These are phyloP conservation scores for Sarcophaga variegata DNA, from an alignment of 2,888 invertebrate genomes.

Conservation along the genomic window DNA sequence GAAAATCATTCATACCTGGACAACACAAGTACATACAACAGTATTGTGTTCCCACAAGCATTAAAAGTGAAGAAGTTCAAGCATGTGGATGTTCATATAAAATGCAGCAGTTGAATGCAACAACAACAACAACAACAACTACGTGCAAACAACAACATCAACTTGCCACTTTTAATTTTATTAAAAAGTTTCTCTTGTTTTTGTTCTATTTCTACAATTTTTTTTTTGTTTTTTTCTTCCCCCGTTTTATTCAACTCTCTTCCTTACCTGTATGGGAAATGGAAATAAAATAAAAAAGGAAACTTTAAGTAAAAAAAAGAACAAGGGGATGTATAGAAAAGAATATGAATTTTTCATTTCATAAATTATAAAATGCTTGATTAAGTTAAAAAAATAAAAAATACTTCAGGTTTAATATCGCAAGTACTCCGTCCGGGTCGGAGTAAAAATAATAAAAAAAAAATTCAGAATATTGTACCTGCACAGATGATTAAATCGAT, in stretches of 20 bases:
- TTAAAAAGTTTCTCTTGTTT: constrained; percentile 36
- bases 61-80: constrained; percentile 23
- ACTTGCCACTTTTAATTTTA: constrained; percentile 56
- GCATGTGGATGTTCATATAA: constrained; percentile 2
- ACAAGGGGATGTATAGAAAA: background rate
- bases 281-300: constrained; percentile 2
- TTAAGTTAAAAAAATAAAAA: constrained; percentile 14
- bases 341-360: background rate
- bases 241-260: constrained; percentile 17
- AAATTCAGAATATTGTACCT: too few relatives aligned
- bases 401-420: constrained; percentile 36
- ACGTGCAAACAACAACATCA: background rate
- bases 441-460: constrained; percentile 34
- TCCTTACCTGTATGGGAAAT: background rate
- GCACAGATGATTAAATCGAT: too few relatives aligned
- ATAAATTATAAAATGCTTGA: background rate
- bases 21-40: background rate
- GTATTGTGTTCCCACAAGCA: constrained; percentile 48
- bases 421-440: constrained; percentile 29
- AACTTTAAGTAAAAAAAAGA: background rate
- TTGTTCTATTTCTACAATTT: constrained; percentile 9
- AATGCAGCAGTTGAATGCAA: constrained; percentile 50
- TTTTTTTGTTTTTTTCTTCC: background rate
- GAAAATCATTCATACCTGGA: background rate
- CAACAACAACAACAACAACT: background rate